A percentile compares a stretch with the other conserved stretches of the same genome.
Conservation (phyloP, 2,888 invertebrate species). For the Lingula anatina region DNA sequence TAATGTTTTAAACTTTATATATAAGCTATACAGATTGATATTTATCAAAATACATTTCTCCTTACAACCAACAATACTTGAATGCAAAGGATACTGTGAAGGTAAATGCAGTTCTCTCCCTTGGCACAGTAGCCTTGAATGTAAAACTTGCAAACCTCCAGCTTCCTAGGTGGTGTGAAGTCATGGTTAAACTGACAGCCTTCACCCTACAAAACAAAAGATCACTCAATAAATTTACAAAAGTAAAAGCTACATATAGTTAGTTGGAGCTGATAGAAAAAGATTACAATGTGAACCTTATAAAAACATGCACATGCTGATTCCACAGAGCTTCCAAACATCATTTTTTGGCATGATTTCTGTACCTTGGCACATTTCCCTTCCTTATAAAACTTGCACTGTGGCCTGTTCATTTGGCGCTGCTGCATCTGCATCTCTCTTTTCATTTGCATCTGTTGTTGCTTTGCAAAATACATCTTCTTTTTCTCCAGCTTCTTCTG, state of each 20-base stretch:
- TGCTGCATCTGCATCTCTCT: conserved; percentile 9
- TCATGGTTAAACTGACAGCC: conserved; percentile 86
- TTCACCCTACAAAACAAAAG: conserved; percentile 59
- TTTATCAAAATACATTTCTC: neutral
- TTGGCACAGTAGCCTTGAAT: conserved; percentile 92
- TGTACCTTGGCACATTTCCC: conserved; percentile 70
- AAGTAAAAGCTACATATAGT: neutral
- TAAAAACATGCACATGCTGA: neutral
- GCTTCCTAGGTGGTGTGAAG: conserved; percentile 73
- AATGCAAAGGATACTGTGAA: conserved; percentile 63
- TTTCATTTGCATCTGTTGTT: conserved; percentile 13
- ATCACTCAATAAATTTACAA: conserved; percentile 1
- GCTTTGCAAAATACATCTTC: conserved; percentile 10
- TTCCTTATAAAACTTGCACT: conserved; percentile 81
- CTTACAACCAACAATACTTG: neutral
- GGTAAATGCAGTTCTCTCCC: conserved; percentile 88
- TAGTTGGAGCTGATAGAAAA: neutral
- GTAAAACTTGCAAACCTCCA: conserved; percentile 95
- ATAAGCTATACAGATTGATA: neutral
- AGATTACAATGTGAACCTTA: neutral
- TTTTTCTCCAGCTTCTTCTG: conserved; percentile 12
- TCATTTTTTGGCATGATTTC: no score
- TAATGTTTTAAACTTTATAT: neutral
- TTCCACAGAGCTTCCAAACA: neutral
- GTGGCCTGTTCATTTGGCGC: conserved; percentile 20